phyloP scores from a whole-genome alignment of 2,113 vertebrate species.

The Pedionomus torquatus region DNA sequence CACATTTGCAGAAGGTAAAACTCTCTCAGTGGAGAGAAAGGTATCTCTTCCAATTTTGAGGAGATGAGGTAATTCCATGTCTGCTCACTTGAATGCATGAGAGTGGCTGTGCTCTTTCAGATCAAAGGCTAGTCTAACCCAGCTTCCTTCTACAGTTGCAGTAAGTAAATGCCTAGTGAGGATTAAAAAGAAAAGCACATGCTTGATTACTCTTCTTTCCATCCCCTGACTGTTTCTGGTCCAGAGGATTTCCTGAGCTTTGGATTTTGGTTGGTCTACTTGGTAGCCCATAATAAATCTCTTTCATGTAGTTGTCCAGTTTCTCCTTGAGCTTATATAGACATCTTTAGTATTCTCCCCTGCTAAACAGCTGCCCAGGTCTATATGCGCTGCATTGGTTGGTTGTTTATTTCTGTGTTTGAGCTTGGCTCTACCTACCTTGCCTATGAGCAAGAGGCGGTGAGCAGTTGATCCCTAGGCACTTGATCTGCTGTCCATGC shows the following conservation, averaged over 20 bases:
- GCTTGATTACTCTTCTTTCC: not conserved
- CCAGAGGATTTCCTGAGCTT: not conserved
- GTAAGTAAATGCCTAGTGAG: not conserved
- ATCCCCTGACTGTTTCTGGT: not conserved
- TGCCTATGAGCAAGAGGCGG: not conserved
- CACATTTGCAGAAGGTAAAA: not conserved
- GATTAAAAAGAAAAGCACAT: not conserved
- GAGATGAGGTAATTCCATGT: not conserved
- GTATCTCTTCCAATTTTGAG: not conserved
- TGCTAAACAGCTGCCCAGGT: not conserved
- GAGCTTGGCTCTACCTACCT: not conserved
- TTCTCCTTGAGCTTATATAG: not conserved
- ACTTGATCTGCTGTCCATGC: fast-evolving
- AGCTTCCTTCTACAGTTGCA: not conserved
- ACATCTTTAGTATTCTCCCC: not conserved
- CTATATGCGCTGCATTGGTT: not conserved
- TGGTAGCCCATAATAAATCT: not conserved
- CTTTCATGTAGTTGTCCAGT: not conserved
- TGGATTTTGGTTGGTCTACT: not conserved
- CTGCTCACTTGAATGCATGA: not conserved
- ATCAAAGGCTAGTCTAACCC: not conserved
- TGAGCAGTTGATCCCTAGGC: not conserved
- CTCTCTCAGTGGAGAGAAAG: not conserved
- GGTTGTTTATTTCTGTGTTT: not conserved
- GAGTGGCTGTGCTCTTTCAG: not conserved